Conservation (phyloP, 2,888 invertebrate genomes). For the Unio delphinus region DNA sequence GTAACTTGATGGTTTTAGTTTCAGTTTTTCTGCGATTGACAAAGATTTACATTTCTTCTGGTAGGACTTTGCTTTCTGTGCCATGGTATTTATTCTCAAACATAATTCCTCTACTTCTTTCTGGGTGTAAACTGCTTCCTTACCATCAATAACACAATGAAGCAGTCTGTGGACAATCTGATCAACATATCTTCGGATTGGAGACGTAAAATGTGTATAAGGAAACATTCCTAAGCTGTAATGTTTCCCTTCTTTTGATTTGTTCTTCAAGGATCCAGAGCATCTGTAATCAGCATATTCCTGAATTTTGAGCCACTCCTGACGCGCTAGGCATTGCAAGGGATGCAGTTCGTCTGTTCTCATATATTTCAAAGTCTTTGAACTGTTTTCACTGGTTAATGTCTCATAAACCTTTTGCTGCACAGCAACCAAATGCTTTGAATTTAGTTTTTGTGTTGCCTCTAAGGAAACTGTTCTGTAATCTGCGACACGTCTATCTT, state of each 20-base stretch:
- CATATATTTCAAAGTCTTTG: conserved; percentile 9
- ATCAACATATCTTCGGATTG: conserved; percentile 30
- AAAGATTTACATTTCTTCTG: conserved; percentile 23
- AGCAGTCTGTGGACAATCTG: not conserved
- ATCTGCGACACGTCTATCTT: conserved; percentile 9
- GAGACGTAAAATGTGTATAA: conserved; percentile 34
- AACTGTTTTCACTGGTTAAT: too few species aligned
- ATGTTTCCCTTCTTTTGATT: conserved; percentile 13
- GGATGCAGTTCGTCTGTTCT: conserved; percentile 20
- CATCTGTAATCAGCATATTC: conserved; percentile 34
- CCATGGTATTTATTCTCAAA: conserved; percentile 17
- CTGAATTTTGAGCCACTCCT: conserved; percentile 37
- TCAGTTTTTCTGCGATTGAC: conserved; percentile 16
- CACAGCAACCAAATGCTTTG: not conserved
- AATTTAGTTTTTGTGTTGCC: not conserved
- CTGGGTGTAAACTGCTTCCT: too few species aligned
- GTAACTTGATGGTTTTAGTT: conserved; percentile 19
- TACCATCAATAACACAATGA: too few species aligned
- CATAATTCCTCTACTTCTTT: conserved; percentile 13
- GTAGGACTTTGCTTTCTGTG: conserved; percentile 23
- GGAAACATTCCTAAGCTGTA: conserved; percentile 22
- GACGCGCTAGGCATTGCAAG: conserved; percentile 19
- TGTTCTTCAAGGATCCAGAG: conserved; percentile 12
- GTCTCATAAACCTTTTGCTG: too few species aligned
- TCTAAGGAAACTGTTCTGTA: not conserved